Percentiles rank a stretch among this genome's conserved stretches.
Evolutionary conservation across 2,113 vertebrate species (phyloP).

Genomic region (Enhydra lutris): DNA sequence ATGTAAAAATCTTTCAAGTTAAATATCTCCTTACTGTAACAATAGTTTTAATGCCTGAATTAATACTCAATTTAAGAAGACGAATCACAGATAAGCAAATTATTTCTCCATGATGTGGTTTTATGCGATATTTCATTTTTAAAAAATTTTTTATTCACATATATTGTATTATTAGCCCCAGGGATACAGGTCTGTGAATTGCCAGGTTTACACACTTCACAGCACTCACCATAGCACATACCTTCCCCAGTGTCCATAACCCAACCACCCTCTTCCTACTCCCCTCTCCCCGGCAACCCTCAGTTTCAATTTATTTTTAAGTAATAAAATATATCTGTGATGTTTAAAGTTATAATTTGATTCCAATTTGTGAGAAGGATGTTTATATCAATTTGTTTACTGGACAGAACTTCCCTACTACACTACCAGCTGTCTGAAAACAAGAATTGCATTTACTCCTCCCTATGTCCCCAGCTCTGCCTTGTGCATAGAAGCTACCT

Average conservation of each 20-base stretch:
- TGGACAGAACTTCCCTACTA: not conserved
- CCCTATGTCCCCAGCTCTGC: not conserved
- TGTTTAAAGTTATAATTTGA: not conserved
- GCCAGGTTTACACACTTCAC: too few relatives aligned
- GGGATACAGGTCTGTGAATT: too few relatives aligned
- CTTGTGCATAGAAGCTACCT: not conserved
- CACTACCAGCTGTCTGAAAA: not conserved
- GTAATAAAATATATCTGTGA: not conserved
- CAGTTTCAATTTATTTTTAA: not conserved
- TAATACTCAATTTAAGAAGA: not conserved
- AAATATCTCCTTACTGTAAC: not conserved
- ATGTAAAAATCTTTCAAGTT: not conserved
- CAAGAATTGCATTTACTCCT: not conserved
- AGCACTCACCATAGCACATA: too few relatives aligned
- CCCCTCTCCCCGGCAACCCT: too few relatives aligned
- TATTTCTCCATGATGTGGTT: not conserved
- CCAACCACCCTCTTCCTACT: too few relatives aligned
- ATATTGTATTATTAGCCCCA: too few relatives aligned
- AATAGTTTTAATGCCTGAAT: constrained; percentile 12
- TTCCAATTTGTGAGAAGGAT: not conserved
- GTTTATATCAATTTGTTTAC: not conserved
- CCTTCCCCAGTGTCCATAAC: too few relatives aligned
- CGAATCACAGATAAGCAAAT: not conserved
- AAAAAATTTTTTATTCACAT: not conserved
- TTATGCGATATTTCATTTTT: not conserved